phyloP scores from a whole-genome alignment of 2,888 invertebrate species.

The Volucella bombylans region DNA sequence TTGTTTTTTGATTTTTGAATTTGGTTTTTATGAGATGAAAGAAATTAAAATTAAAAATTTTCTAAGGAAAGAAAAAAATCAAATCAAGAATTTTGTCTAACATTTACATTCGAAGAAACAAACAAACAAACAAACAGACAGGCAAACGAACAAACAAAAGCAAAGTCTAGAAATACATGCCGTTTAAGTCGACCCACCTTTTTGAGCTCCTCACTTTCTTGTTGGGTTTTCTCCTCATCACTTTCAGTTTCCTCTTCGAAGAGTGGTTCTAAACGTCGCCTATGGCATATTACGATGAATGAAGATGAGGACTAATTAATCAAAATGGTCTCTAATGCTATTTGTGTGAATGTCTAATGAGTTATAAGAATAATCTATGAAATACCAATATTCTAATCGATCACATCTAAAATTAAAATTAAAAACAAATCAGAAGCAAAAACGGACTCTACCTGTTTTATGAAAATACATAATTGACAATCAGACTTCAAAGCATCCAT shows the following conservation, averaged over 20 bases:
- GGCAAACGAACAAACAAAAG: neutral
- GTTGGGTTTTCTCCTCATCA: conserved; percentile 83
- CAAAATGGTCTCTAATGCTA: conserved; percentile 31
- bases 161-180: conserved; percentile 24
- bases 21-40: conserved; percentile 55
- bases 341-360: conserved; percentile 2
- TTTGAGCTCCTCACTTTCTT: conserved; percentile 82
- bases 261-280: conserved; percentile 90
- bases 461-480: no score
- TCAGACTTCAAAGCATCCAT: no score
- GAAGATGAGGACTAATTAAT: conserved; percentile 73
- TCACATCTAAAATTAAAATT: neutral
- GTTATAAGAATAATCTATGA: neutral
- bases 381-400: neutral
- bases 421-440: no score
- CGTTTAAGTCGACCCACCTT: conserved; percentile 81
- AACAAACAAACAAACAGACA: conserved; percentile 51
- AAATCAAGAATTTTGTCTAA: conserved; percentile 18
- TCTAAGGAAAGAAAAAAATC: conserved; percentile 40
- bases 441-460: no score
- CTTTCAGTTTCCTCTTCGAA: conserved; percentile 92
- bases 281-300: conserved; percentile 82
- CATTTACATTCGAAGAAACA: conserved; percentile 28
- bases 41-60: conserved; percentile 25
- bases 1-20: conserved; percentile 4